Base-by-base conservation (phyloP, 2,113 vertebrate species). In the Hydrolagus affinis region DNA sequence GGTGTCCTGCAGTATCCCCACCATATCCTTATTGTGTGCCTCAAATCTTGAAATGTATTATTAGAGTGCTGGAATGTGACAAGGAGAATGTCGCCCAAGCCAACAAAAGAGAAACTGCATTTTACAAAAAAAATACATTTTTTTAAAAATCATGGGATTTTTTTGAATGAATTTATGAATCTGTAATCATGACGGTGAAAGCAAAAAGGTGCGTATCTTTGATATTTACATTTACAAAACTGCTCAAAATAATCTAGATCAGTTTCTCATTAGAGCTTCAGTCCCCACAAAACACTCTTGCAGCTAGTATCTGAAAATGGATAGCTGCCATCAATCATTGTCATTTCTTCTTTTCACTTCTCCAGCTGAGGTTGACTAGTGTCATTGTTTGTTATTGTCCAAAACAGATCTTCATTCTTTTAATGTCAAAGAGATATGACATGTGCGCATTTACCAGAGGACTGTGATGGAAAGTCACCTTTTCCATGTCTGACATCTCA, bases 371-470 rank as follows among this genome's bases (percentile, higher is more conserved):
- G 95, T 94, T 95, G 95, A 95, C 93, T 94, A 94, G 92, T 98
- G 97, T 97, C 96, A 97, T 93, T 95, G 95, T 93, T 93, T 91
- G 95, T 98, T 97, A 98, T 92, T 96, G 96, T 98, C 96, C 95
- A 95, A 93, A 91, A 91, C 92, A 94, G 91, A 90, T 94, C 94
- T 94, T 93, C 93, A 91, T 93, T 94, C 92, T 91, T 89, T 87
- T 92, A 94, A 95, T 92, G 93, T 96, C 95, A 96, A 96, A 92
- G 92, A 93, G 94, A 96, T 94, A 92, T 98, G 97, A 98, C 97
- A 96, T 94, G 94, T 92, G 94, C 93, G 93, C 93, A 94, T 95
- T 95, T 90, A 95, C 93, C 92, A 92, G 93, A 93, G 92, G 92
- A 92, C 92, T 93, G 91, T 88, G 93, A 95, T 91, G 92, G 94